Base-by-base conservation (phyloP, 2,113 vertebrate species). In the Pangasianodon hypophthalmus region DNA sequence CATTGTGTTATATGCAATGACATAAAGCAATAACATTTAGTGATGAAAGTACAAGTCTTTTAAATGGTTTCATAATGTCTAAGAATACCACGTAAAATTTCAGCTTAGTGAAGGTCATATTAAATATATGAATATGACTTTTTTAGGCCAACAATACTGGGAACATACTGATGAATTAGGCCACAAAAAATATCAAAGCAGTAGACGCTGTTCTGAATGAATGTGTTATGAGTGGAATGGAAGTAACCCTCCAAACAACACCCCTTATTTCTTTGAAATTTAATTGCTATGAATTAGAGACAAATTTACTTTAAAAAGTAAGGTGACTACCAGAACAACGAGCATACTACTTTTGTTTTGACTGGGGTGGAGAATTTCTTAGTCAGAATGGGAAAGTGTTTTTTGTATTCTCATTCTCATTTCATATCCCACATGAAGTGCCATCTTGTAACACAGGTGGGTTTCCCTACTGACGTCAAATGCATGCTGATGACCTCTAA, bases 21-120 rank as follows among this genome's bases (percentile, higher is more conserved):
- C 69, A 14, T 79, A 41, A 85, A n/a, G 7, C 60, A 48, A 50
- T 87, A 88, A 89, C 90, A 87, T 89, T 89, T 89, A 87, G 54
- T 56, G 16, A 82, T 88, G 48, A 90, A 88, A 85, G 89, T 48
- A 54, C 29, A 52, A 69, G 88, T 89, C 85, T 84, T 79, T 41
- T 67, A 91, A 89, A 64, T n/a, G 87, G 41, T 48, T 81, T 88
- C 26, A 81, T 50, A 46, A 87, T 73, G 69, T 52, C 50, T 56
- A 1, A 58, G 32, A 58, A 48, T 62, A 26, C 18, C 54, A 87
- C 16, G 16, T 48, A 24, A 46, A 58, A 37, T 75, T 58, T 87
- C 13, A 85, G 67, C n/a, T 75, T 37, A 75, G 85, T 21, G 75
- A 87, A 87, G n/a, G 85, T 75, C 85, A 75, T 48, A 37, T 21